These are phyloP conservation scores for Myanophis thanlyinensis DNA, from an alignment of 2,113 vertebrate species.

Conservation along the genomic window DNA sequence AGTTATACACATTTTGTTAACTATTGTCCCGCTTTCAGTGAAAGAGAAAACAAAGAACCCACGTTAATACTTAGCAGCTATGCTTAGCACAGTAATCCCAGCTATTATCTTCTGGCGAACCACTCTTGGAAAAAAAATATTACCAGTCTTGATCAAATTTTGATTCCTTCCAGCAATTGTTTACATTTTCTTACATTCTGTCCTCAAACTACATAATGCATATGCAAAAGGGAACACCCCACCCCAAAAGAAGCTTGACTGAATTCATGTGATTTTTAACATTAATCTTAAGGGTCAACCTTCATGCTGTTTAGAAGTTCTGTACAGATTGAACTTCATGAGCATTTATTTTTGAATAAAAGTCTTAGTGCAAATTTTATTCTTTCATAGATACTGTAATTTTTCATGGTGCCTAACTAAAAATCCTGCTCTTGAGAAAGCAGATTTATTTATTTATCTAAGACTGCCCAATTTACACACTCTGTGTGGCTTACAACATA, in stretches of 20 bases:
- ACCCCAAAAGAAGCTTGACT: background rate
- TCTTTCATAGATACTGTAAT: background rate
- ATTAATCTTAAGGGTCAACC: background rate
- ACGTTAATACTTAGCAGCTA: background rate
- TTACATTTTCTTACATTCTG: background rate
- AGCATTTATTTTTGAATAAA: background rate
- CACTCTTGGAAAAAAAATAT: background rate
- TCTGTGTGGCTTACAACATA: background rate
- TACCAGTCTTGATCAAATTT: background rate
- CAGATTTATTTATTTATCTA: background rate
- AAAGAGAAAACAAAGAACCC: background rate
- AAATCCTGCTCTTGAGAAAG: background rate
- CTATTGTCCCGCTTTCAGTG: background rate
- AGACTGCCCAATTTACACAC: background rate
- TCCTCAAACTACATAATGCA: background rate
- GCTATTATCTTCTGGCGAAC: background rate
- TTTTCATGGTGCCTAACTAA: background rate
- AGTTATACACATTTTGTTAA: background rate
- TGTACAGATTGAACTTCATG: background rate
- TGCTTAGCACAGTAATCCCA: background rate
- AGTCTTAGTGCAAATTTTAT: background rate
- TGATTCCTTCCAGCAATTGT: background rate
- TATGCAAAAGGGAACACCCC: accelerated
- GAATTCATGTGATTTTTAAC: background rate
- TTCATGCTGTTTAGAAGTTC: background rate